Base-by-base conservation (phyloP, 2,888 invertebrate species). In the Hyposoter dolosus region DNA sequence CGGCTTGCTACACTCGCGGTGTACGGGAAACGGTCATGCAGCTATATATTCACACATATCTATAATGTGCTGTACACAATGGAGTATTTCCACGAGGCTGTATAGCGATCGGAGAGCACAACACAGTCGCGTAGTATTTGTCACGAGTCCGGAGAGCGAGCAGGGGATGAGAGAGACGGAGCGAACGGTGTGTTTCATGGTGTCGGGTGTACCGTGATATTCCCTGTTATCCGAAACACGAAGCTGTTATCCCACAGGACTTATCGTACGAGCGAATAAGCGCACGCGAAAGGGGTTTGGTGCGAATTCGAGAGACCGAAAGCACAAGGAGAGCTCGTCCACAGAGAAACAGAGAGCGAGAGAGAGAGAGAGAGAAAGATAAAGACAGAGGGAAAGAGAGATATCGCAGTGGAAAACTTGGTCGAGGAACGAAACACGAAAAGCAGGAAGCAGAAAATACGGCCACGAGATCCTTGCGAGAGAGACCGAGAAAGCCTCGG, bases 211-310 rank as follows among this genome's bases (percentile, higher is more conserved):
- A 91, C 90, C 90, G 91, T 92, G 93, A 93, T 93, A 93, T 92
- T 92, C 93, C 91, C 92, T 92, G 93, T 93, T 93, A 93, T 93
- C 92, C 93, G 93, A 93, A 93, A 93, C 93, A 92, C 92, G 91
- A 91, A 91, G 92, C 91, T 92, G 93, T 92, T 93, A 93, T 93
- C 93, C 93, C 93, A 92, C 92, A 93, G 93, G 92, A 93, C 92
- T 93, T 93, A 93, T 92, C 91, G 91, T 90, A 90, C 72, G 90
- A 90, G 90, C 88, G 88, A 85, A 68, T 75, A 84, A 85, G 86
- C 84, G 85, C 85, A 75, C 79, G 35, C 85, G 85, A 85, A 88
- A 86, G 88, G 82, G 79, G 85, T 72, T 85, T 83, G 82, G 82
- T 72, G 77, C 83, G 77, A 74, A 85, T 82, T 87, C 78, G 87